A percentile compares a stretch with the other conserved stretches of the same genome.
Conservation (phyloP, 1,140 invertebrate species). For the Hormaphis cornu region DNA sequence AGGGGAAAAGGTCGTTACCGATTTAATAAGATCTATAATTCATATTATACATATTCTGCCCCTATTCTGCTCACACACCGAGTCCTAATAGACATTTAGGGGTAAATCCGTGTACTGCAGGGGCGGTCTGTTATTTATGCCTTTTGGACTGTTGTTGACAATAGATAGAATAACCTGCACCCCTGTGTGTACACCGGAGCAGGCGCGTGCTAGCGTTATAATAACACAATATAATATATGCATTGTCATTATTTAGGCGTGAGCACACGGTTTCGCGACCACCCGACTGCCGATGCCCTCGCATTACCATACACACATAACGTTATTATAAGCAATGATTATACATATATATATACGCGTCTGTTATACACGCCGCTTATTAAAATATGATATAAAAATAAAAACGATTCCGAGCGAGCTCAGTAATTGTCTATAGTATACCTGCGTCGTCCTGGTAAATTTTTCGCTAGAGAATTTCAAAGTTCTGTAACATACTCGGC, state of each 20-base stretch:
- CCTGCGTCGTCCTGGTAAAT: no score
- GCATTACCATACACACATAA: background rate
- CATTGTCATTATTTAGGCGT: no score
- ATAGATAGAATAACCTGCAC: background rate
- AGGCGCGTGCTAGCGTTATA: background rate
- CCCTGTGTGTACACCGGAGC: background rate
- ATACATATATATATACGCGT: no score
- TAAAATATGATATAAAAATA: no score
- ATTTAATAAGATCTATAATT: slow-evolving; percentile 1
- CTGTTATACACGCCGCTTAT: no score
- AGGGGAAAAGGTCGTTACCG: background rate
- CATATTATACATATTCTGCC: background rate
- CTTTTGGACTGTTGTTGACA: background rate
- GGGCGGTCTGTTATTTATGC: background rate
- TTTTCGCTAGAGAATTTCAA: no score
- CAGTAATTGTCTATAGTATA: no score
- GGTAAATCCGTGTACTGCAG: background rate
- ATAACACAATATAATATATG: no score
- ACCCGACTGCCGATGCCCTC: background rate
- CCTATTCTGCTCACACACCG: background rate
- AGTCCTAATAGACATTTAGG: background rate
- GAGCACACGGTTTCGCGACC: background rate
- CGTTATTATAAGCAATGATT: background rate
- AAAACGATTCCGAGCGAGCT: no score
- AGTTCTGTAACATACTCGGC: no score